A percentile compares a stretch with the other conserved stretches of the same genome.
Evolutionary conservation across 2,888 invertebrate species (phyloP).

Genomic region (Temnothorax rugatulus): DNA sequence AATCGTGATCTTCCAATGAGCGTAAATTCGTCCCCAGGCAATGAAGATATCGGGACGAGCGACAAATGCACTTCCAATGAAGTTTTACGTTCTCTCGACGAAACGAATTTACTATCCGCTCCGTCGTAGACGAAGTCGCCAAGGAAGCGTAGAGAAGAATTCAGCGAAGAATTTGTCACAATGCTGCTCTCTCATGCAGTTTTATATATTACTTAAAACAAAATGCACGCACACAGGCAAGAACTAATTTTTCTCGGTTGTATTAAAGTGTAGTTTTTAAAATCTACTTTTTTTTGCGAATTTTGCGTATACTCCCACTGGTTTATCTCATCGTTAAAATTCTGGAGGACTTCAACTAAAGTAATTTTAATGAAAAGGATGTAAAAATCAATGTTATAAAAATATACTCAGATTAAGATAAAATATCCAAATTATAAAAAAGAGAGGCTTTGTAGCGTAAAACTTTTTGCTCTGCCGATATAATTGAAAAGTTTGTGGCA

Average conservation of each 20-base stretch:
- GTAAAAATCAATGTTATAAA: neutral
- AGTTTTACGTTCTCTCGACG: slow-evolving; percentile 48
- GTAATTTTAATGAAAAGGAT: neutral
- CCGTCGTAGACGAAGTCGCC: slow-evolving; percentile 11
- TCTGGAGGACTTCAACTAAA: neutral
- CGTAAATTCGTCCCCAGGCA: slow-evolving; percentile 66
- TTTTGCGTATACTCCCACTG: neutral
- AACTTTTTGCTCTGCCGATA: neutral
- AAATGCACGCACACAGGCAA: neutral
- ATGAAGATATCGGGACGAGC: slow-evolving; percentile 45
- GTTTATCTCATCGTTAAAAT: neutral
- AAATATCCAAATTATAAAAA: neutral
- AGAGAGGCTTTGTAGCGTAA: neutral
- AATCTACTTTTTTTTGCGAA: neutral
- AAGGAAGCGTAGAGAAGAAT: neutral
- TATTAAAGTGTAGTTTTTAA: neutral
- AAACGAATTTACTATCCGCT: slow-evolving; percentile 46
- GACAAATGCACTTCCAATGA: slow-evolving; percentile 67
- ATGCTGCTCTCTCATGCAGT: neutral
- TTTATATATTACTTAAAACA: slow-evolving; percentile 24
- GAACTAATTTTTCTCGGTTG: neutral
- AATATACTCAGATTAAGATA: neutral
- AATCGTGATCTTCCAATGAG: slow-evolving; percentile 75
- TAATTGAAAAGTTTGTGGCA: slow-evolving; percentile 32
- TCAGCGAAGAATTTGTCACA: neutral